phyloP scores from a whole-genome alignment of 1,140 invertebrate species.

The Mesaphorura yosii region DNA sequence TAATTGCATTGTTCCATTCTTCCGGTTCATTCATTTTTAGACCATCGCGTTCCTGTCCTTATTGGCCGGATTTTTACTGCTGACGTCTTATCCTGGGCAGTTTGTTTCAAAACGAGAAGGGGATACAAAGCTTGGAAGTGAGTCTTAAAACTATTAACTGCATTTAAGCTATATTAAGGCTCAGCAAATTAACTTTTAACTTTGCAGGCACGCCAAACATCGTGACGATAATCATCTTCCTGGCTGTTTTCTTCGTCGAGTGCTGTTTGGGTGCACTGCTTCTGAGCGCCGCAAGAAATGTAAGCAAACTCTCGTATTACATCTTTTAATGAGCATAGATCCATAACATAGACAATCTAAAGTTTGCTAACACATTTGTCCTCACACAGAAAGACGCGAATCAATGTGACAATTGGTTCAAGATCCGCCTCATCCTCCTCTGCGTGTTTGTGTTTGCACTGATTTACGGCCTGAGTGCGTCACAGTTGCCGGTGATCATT shows the following conservation, averaged over 20 bases:
- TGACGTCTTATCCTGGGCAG: neutral
- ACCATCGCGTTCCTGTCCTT: neutral
- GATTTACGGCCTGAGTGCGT: neutral
- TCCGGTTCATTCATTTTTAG: neutral
- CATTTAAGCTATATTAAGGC: neutral
- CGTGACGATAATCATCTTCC: neutral
- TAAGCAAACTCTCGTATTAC: neutral
- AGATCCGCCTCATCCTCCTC: constrained; percentile 2
- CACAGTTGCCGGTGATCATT: neutral
- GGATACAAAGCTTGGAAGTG: neutral
- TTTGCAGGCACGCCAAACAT: neutral
- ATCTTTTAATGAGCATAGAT: no score
- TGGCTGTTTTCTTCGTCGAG: constrained; percentile 7
- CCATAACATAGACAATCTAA: neutral
- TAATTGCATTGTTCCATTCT: no score
- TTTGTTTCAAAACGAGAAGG: neutral
- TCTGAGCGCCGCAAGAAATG: neutral
- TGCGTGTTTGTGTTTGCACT: constrained; percentile 4
- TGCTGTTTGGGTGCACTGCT: neutral
- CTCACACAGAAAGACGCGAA: neutral
- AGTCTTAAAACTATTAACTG: neutral
- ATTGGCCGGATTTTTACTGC: neutral
- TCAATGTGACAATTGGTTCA: constrained; percentile 9
- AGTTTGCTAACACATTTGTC: neutral
- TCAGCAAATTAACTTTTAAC: neutral